These are phyloP conservation scores for Ctenoplectra terminalis DNA, from an alignment of 1,140 invertebrate species.

Conservation along the genomic window DNA sequence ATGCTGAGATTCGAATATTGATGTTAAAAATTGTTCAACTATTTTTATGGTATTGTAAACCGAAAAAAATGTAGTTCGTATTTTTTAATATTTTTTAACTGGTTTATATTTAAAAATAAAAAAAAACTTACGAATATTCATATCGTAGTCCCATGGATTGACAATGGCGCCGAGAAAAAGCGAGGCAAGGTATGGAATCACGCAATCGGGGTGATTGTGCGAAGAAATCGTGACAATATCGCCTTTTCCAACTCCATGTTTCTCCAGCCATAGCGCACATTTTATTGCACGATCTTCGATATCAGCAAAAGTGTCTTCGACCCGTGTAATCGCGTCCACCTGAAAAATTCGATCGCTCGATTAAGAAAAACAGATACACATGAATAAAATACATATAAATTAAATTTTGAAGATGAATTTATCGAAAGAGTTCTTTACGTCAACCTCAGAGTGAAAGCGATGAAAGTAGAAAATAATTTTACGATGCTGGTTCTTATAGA, in stretches of 20 bases:
- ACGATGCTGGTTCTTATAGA: no score
- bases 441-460: no score
- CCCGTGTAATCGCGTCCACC: constrained; percentile 81
- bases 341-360: constrained; percentile 55
- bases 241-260: constrained; percentile 75
- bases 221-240: constrained; percentile 79
- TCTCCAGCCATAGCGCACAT: constrained; percentile 79
- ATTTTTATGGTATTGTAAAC: no score
- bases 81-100: no score
- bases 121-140: constrained; percentile 55
- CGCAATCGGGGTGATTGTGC: constrained; percentile 80
- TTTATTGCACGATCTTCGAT: constrained; percentile 76
- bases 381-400: no score
- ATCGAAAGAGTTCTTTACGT: no score
- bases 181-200: constrained; percentile 80
- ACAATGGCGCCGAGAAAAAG: constrained; percentile 77
- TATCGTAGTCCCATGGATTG: constrained; percentile 57
- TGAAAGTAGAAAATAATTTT: no score
- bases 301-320: constrained; percentile 77
- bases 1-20: background rate
- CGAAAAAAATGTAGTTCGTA: no score
- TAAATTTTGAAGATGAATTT: no score
- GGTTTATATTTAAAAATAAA: no score
- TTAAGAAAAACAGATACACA: no score
- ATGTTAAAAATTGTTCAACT: no score